A percentile compares a stretch with the other conserved stretches of the same genome.
Evolutionary conservation across 1,140 invertebrate genomes (phyloP).

Genomic region (Drosophila parvula): DNA sequence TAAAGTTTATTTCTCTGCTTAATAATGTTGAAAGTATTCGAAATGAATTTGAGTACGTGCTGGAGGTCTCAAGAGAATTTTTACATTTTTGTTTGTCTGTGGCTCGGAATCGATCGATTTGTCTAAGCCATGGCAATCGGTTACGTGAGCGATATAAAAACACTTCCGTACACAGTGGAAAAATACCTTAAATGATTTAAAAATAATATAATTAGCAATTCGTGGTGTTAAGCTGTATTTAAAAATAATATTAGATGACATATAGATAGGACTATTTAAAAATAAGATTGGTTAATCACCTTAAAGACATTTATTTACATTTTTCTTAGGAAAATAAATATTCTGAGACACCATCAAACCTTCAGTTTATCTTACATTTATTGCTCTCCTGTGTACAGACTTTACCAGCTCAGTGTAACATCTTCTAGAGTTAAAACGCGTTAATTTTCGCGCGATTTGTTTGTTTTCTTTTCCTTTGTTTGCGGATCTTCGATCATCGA

Average conservation of each 20-base stretch:
- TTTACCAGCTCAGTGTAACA: conserved; percentile 36
- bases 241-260: not conserved
- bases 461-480: conserved; percentile 49
- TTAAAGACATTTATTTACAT: not conserved
- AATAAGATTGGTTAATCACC: too few relatives aligned
- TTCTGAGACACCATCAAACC: not conserved
- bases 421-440: conserved; percentile 40
- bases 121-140: conserved; percentile 20
- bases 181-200: not conserved
- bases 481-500: conserved; percentile 36
- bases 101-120: conserved; percentile 49
- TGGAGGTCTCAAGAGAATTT: conserved; percentile 28
- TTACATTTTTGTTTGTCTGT: conserved; percentile 39
- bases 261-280: too few relatives aligned
- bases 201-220: not conserved
- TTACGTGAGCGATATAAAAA: not conserved
- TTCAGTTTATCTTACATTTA: too few relatives aligned
- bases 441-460: conserved; percentile 68
- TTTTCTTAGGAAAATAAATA: not conserved
- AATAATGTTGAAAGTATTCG: conserved; percentile 47
- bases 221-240: not conserved
- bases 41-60: conserved; percentile 58
- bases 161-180: conserved; percentile 13
- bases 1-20: conserved; percentile 33
- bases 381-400: not conserved